phyloP scores from a whole-genome alignment of 2,113 vertebrate genomes.

The Aleadryas rufinucha region DNA sequence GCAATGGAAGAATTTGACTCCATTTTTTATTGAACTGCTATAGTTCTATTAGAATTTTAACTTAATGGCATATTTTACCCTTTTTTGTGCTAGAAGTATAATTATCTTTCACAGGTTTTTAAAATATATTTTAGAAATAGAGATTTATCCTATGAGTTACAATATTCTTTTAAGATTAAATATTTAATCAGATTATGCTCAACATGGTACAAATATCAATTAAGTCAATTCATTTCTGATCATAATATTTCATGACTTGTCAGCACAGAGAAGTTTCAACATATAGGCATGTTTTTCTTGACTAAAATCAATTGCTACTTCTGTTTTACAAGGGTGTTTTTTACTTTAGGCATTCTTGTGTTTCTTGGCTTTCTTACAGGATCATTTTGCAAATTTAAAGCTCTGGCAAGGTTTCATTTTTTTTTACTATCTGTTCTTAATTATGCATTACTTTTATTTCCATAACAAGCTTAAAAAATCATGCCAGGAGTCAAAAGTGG shows the following conservation, averaged over 20 bases:
- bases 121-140: not conserved
- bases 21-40: not conserved
- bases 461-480: not conserved
- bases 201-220: not conserved
- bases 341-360: not conserved
- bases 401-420: not conserved
- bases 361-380: not conserved
- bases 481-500: not conserved
- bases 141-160: not conserved
- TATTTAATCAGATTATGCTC: not conserved
- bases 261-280: not conserved
- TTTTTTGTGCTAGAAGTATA: not conserved
- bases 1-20: not conserved
- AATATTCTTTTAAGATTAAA: not conserved
- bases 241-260: not conserved
- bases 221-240: not conserved
- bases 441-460: not conserved
- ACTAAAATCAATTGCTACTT: not conserved
- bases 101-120: not conserved
- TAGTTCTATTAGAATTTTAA: not conserved
- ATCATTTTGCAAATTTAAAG: not conserved
- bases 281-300: not conserved
- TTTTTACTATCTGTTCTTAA: not conserved
- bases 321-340: not conserved
- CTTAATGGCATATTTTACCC: not conserved